Base-by-base conservation (phyloP, 2,797 vertebrate genomes). In the Linurgus olivaceus region DNA sequence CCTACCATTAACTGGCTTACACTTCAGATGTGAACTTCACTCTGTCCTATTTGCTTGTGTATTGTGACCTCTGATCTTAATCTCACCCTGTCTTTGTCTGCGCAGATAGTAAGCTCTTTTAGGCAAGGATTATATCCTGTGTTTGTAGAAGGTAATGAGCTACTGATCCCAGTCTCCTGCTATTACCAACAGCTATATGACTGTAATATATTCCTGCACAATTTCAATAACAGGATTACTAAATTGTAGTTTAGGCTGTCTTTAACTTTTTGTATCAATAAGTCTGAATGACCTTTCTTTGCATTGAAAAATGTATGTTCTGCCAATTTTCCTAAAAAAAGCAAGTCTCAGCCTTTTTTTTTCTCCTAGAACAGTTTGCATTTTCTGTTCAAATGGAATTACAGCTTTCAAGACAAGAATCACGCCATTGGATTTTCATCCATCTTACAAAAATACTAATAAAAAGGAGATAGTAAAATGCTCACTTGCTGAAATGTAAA, bases 41-140 rank as follows among this genome's bases (percentile, higher is more conserved):
- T 71, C 54, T 82, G 87, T 67, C 57, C 75, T 77, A 37, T 83
- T 93, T 80, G 48, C 65, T 67, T 86, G 52, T 63, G 35, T 77
- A 40, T 68, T 67, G 65, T 93, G 89, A 92, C 84, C 84, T 95
- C 89, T 94, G 93, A 94, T 96, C 89, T 95, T 90, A 91, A 94
- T 96, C 87, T 88, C 19, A 21, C 63, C 57, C 59, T 44, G 31
- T 48, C 72, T 85, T 88, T 94, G 83, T 82, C 91, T 91, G 73
- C 0, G 0, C 42, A 91, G 84, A 77, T 68, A 88, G 81, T 88
- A 93, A 95, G 7, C 78, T 77, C 78, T 90, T 37, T 77, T 83
- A 94, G 72, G 47, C 93, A 86, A 65, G 85, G 85, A 91, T 91
- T 93, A 83, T 58, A 88, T 91, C 68, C 93, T 90, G 72, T 94